These are phyloP conservation scores for Acholoe squamosa DNA, from an alignment of 2,888 invertebrate species.

Conservation along the genomic window DNA sequence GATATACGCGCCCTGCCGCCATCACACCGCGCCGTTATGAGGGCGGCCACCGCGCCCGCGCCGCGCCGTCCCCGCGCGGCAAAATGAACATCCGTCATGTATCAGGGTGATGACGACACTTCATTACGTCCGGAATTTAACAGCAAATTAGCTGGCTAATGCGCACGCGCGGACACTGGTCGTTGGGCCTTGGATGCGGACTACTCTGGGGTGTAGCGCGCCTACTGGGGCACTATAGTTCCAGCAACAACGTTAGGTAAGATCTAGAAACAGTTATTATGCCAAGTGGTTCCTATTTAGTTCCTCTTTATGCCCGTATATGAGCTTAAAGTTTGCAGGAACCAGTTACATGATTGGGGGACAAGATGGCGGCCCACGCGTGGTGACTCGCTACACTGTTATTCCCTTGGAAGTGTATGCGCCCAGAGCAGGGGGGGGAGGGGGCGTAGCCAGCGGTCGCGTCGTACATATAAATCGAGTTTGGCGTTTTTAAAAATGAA, in stretches of 20 bases:
- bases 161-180: slow-evolving; percentile 1
- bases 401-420: no score
- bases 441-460: background rate
- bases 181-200: background rate
- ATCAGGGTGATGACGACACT: slow-evolving; percentile 52
- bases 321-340: no score
- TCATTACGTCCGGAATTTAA: slow-evolving; percentile 48
- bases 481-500: slow-evolving; percentile 57
- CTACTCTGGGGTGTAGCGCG: background rate
- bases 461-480: slow-evolving; percentile 55
- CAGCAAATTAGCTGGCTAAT: slow-evolving; percentile 57
- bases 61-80: slow-evolving; percentile 12
- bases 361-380: no score
- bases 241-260: background rate
- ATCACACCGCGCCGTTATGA: slow-evolving; percentile 34
- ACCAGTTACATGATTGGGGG: no score
- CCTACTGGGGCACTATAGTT: background rate
- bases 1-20: slow-evolving; percentile 20
- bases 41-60: slow-evolving; percentile 24
- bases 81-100: slow-evolving; percentile 51
- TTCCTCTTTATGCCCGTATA: no score
- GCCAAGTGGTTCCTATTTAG: no score
- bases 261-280: no score
- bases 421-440: background rate
- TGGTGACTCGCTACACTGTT: no score